These are phyloP conservation scores for Herminia tarsipennalis DNA, from an alignment of 2,888 invertebrate genomes.

Conservation along the genomic window DNA sequence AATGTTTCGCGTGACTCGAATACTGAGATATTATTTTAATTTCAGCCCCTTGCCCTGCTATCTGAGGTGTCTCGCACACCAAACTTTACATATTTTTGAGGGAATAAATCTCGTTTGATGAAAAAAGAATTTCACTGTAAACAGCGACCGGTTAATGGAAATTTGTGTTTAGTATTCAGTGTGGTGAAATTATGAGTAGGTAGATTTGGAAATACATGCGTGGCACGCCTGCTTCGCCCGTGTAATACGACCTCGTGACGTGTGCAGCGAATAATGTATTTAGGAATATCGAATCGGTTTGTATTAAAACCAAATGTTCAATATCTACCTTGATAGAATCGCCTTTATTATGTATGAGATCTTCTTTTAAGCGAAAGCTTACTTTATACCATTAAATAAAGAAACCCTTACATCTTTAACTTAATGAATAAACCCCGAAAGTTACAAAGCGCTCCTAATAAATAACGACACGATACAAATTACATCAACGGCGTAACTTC, in stretches of 20 bases:
- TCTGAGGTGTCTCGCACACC: slow-evolving; percentile 63
- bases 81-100: slow-evolving; percentile 82
- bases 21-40: slow-evolving; percentile 83
- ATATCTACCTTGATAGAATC: too few species aligned
- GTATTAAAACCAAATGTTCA: too few species aligned
- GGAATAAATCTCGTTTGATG: slow-evolving; percentile 80
- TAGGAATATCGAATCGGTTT: slow-evolving; percentile 5
- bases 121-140: slow-evolving; percentile 78
- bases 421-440: slow-evolving; percentile 11
- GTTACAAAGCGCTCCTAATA: slow-evolving; percentile 17
- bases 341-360: not conserved
- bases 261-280: slow-evolving; percentile 30
- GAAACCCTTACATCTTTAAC: slow-evolving; percentile 9
- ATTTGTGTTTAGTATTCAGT: slow-evolving; percentile 74
- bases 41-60: slow-evolving; percentile 66
- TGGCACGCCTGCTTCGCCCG: slow-evolving; percentile 16
- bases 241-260: slow-evolving; percentile 10
- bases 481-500: slow-evolving; percentile 27
- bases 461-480: slow-evolving; percentile 37
- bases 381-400: slow-evolving; percentile 7
- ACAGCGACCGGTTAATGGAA: slow-evolving; percentile 76
- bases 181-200: slow-evolving; percentile 56
- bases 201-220: slow-evolving; percentile 30
- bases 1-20: slow-evolving; percentile 85
- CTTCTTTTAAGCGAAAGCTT: not conserved